Percentiles rank a stretch among this genome's conserved stretches.
phyloP scores from a whole-genome alignment of 2,797 vertebrate species.

The Macrochelys suwanniensis region DNA sequence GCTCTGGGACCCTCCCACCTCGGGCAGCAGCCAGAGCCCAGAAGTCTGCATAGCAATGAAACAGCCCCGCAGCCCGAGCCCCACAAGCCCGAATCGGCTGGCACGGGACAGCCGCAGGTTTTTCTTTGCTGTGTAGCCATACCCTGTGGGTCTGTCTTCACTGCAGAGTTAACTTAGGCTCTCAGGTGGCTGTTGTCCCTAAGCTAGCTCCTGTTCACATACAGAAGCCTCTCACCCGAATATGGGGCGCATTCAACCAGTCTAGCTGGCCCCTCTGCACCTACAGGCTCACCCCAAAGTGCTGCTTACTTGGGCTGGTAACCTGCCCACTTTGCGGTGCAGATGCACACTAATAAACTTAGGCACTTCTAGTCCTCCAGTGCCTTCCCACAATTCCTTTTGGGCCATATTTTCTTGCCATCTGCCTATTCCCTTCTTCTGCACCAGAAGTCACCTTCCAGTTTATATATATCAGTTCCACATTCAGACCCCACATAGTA shows the following conservation, averaged over 20 bases:
- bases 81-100: too few species aligned
- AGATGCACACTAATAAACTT: neutral
- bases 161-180: neutral
- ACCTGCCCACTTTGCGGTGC: rapidly evolving
- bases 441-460: neutral
- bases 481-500: neutral
- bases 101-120: neutral
- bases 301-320: neutral
- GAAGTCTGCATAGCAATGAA: neutral
- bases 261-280: neutral
- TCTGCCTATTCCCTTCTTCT: neutral
- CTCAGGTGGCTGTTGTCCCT: neutral
- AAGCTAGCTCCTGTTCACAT: neutral
- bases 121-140: neutral
- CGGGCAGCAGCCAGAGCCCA: neutral
- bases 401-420: neutral
- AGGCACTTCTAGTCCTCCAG: neutral
- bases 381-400: neutral
- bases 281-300: neutral
- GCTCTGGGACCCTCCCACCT: too few species aligned
- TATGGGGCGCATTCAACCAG: neutral
- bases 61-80: neutral
- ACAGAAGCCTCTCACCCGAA: neutral
- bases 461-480: neutral
- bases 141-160: neutral